Percentiles rank a stretch among this genome's conserved stretches.
Evolutionary conservation across 2,888 invertebrate species (phyloP).

Genomic region (Mylabris sibirica): DNA sequence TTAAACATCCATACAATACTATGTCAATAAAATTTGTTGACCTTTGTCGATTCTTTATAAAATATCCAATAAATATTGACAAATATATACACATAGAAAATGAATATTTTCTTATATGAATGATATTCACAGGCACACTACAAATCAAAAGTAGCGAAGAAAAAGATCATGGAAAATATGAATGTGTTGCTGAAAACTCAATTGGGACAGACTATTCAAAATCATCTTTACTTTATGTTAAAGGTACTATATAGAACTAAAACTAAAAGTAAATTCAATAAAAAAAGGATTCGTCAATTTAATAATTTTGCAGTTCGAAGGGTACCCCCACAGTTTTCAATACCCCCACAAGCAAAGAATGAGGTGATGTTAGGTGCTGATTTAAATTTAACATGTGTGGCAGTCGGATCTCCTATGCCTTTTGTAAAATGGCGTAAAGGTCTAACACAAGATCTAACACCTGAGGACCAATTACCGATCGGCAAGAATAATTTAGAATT

Average conservation of each 20-base stretch:
- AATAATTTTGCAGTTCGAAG: constrained; percentile 75
- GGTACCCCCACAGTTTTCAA: constrained; percentile 95
- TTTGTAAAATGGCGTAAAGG: constrained; percentile 93
- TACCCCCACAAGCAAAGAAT: constrained; percentile 82
- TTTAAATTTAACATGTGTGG: constrained; percentile 94
- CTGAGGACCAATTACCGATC: constrained; percentile 85
- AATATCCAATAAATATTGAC: neutral
- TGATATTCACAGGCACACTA: constrained; percentile 73
- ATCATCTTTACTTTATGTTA: constrained; percentile 88
- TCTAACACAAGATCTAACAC: constrained; percentile 81
- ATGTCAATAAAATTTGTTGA: constrained; percentile 26
- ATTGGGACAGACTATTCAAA: constrained; percentile 94
- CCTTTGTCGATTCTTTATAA: constrained; percentile 20
- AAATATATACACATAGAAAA: neutral
- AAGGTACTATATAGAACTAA: constrained; percentile 70
- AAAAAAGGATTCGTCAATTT: neutral
- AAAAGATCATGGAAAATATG: constrained; percentile 94
- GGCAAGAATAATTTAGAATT: constrained; percentile 88
- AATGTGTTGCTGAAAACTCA: constrained; percentile 93
- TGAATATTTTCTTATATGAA: neutral
- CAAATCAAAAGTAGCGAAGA: constrained; percentile 91
- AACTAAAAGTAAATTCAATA: constrained; percentile 6
- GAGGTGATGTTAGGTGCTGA: constrained; percentile 93
- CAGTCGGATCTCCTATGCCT: constrained; percentile 98
- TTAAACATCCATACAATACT: constrained; percentile 20